Evolutionary conservation across 2,113 vertebrate species (phyloP), one percentile per base, ranked within the genome.

Genomic region (Thunnus thynnus): DNA sequence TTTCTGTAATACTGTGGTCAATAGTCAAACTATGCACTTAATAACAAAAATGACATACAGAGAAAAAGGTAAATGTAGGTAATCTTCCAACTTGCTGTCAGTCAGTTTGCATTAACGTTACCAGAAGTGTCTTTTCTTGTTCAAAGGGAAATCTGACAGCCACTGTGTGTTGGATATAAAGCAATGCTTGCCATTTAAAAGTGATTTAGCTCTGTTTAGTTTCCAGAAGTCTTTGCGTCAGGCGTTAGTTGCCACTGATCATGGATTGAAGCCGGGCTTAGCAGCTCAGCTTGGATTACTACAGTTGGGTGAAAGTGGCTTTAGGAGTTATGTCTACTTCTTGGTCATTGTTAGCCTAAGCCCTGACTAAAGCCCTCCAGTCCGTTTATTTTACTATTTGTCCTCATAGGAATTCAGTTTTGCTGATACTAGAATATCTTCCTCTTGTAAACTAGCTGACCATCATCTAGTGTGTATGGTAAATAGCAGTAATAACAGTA

Each of bases 201-300:
- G 41, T 77, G 10, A 73, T 69, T 82, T 0, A 14, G 36, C 32
- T 46, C 3, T 55, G n/a, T 63, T 63, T 13, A 55, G 46, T 41
- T 32, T 61, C 47, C 5, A 36, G 2, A 25, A 22, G 66, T 62
- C 48, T 69, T 56, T 51, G 20, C 13, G 3, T 60, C 47, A 56
- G 67, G 56, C 63, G 67, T 90, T 69, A 70, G 57, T 20, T 77
- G 56, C 46, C 51, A 71, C 69, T 75, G 83, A 86, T 88, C 60
- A 68, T 55, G 71, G 71, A 84, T 85, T 94, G 72, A 79, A 76
- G 47, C 41, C 17, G 8, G 66, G 18, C 85, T 89, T 65, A 88
- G 54, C 52, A 65, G 86, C 76, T 94, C 76, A 94, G 74, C 32
- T 61, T 47, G 68, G 89, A 92, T 94, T 89, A 93, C 69, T 72